These are phyloP conservation scores for Ceyx margarethae DNA, from an alignment of 2,113 vertebrate genomes.

Conservation along the genomic window DNA sequence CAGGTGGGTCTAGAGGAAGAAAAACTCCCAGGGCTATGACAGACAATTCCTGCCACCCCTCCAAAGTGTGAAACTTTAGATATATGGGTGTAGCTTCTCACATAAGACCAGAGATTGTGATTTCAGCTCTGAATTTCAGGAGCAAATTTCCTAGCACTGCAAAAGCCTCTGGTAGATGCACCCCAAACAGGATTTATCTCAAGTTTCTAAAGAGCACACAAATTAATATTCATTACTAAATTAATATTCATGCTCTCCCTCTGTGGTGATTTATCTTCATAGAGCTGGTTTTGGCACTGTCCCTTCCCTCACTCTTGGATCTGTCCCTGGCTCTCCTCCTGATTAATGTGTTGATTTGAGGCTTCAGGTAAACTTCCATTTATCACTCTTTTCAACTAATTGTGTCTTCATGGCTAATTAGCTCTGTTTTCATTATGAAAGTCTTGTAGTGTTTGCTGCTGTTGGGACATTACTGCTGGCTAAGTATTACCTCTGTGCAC, in stretches of 20 bases:
- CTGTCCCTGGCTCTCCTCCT: not conserved
- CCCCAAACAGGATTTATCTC: not conserved
- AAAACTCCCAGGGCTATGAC: not conserved
- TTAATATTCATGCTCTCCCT: not conserved
- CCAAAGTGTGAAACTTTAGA: not conserved
- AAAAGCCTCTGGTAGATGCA: not conserved
- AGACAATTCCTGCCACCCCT: not conserved
- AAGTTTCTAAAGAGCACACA: not conserved
- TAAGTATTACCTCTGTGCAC: not conserved
- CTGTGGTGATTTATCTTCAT: not conserved
- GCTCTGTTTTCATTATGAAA: not conserved
- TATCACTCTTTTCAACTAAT: not conserved
- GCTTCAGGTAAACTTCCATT: not conserved
- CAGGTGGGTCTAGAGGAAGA: not conserved
- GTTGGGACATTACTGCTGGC: not conserved
- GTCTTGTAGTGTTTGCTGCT: not conserved
- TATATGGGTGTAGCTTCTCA: not conserved
- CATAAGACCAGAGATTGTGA: not conserved
- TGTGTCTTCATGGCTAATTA: not conserved
- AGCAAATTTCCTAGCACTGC: not conserved
- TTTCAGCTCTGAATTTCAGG: not conserved
- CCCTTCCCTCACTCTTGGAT: rapidly evolving
- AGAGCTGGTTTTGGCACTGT: not conserved
- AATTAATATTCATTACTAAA: not conserved
- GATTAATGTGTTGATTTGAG: not conserved